These are phyloP conservation scores for Pituophis catenifer DNA, from an alignment of 2,113 vertebrate species.

Conservation along the genomic window DNA sequence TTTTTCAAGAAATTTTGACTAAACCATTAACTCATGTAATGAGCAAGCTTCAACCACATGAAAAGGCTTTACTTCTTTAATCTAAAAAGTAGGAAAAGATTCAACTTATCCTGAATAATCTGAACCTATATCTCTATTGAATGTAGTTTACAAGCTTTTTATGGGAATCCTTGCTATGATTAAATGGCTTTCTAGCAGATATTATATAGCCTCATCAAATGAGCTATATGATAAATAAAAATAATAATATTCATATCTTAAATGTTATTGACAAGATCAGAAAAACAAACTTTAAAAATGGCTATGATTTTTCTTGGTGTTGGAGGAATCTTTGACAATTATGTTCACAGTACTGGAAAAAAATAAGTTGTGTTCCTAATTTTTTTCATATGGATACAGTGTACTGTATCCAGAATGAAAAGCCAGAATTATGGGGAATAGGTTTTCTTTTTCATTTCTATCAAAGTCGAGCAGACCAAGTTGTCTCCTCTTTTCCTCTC, in stretches of 20 bases:
- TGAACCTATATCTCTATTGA: neutral
- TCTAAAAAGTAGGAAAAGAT: neutral
- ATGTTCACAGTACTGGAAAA: neutral
- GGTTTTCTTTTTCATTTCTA: neutral
- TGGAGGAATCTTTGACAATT: neutral
- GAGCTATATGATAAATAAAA: neutral
- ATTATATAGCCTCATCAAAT: neutral
- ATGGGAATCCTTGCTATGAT: neutral
- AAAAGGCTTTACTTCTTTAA: neutral
- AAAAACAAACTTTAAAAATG: neutral
- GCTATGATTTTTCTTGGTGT: neutral
- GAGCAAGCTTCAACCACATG: neutral
- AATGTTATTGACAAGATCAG: neutral
- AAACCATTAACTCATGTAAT: neutral
- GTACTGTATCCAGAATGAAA: neutral
- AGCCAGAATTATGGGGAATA: neutral
- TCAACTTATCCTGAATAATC: neutral
- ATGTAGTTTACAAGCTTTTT: neutral
- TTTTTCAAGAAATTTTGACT: neutral
- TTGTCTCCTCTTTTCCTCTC: neutral
- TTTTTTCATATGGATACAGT: neutral
- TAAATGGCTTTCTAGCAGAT: neutral
- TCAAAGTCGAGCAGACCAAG: neutral
- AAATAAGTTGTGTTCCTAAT: neutral
- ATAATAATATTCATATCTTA: neutral